Conservation (phyloP, 2,113 vertebrate species). For the Callionymus lyra region DNA sequence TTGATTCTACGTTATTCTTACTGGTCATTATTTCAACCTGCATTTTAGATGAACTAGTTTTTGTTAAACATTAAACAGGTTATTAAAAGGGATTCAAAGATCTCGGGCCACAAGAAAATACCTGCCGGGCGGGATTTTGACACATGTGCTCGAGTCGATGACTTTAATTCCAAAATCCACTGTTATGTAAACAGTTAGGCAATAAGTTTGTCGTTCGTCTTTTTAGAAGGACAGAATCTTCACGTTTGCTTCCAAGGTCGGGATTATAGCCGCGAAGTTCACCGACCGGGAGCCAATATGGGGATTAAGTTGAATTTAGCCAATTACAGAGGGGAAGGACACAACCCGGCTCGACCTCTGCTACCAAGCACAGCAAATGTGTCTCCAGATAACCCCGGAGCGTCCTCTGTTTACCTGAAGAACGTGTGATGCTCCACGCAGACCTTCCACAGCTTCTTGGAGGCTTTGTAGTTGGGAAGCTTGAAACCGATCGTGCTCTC, state of each 20-base stretch:
- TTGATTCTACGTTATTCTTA: too few species aligned
- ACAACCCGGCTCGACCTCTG: slow-evolving; percentile 10
- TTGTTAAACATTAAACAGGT: too few species aligned
- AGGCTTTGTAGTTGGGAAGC: slow-evolving; percentile 88
- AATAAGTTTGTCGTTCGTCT: slow-evolving; percentile 13
- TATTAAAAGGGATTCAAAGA: too few species aligned
- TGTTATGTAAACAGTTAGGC: slow-evolving; percentile 10
- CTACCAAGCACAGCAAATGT: slow-evolving; percentile 11
- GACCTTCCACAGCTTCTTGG: slow-evolving; percentile 96
- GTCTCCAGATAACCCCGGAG: slow-evolving; percentile 5
- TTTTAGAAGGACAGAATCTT: slow-evolving; percentile 7
- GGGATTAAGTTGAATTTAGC: slow-evolving; percentile 32
- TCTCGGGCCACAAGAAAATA: too few species aligned
- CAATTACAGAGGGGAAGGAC: slow-evolving; percentile 26
- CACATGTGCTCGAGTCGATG: background rate
- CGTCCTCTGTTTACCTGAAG: slow-evolving; percentile 76
- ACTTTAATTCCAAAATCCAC: background rate
- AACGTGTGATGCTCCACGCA: slow-evolving; percentile 95
- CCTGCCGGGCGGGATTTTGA: background rate
- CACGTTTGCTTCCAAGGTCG: slow-evolving; percentile 9
- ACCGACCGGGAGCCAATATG: slow-evolving; percentile 17
- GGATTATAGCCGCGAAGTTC: background rate
- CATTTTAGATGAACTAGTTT: too few species aligned
- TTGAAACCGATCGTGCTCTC: slow-evolving; percentile 92
- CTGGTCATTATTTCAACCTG: too few species aligned